phyloP scores from a whole-genome alignment of 1,140 invertebrate genomes.

The Cydia fagiglandana region DNA sequence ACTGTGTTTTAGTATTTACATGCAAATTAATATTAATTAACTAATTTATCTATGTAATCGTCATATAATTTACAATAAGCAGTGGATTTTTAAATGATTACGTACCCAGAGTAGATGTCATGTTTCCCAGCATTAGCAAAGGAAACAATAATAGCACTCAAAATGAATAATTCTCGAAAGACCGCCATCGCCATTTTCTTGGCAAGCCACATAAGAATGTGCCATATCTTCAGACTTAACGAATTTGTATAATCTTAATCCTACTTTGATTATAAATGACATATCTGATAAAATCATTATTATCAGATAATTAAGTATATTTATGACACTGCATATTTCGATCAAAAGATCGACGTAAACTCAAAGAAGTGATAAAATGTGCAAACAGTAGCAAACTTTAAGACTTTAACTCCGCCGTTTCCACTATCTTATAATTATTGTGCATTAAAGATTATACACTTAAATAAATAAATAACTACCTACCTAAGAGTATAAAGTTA shows the following conservation, averaged over 20 bases:
- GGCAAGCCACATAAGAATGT: background rate
- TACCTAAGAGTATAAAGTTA: no score
- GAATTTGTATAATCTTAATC: background rate
- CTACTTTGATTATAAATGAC: background rate
- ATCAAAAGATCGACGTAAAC: no score
- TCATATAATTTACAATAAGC: no score
- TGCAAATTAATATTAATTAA: no score
- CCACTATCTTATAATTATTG: no score
- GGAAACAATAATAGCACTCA: slow-evolving; percentile 11
- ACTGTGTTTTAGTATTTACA: no score
- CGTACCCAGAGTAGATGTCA: slow-evolving; percentile 36
- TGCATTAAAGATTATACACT: no score
- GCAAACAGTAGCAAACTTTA: background rate
- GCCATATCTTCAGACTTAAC: background rate
- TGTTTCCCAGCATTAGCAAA: slow-evolving; percentile 32
- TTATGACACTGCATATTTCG: background rate
- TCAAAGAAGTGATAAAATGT: no score
- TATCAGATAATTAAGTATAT: background rate
- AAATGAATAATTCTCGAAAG: background rate
- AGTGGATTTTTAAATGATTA: background rate
- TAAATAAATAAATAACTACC: no score
- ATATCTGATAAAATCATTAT: background rate
- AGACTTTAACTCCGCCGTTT: no score
- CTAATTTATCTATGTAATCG: no score
- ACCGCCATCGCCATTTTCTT: slow-evolving; percentile 21